Base-by-base conservation (phyloP, 2,113 vertebrate species). In the Istiophorus platypterus region DNA sequence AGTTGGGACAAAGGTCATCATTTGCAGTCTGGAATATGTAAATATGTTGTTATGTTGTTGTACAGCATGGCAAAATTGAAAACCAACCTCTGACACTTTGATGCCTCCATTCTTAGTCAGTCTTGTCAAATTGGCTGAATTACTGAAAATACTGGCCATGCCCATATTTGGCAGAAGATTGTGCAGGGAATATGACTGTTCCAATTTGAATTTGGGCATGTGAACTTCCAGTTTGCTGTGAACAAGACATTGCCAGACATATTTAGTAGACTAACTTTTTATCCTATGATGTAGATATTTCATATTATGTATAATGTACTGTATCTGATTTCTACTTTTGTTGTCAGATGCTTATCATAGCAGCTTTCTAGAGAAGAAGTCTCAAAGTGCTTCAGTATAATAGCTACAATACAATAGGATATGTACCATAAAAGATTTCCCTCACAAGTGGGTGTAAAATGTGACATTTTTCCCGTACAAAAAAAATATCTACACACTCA, bases 191-290 rank as follows among this genome's bases (percentile, higher is more conserved):
- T 98, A 97, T 9, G 95, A 96, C 84, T 96, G 94, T 62, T 97
- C 96, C 92, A 98, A 90, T 92, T 96, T 97, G 91, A 99, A 97
- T 89, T 96, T 97, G 14, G 97, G 97, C 77, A 99, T 86, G 72
- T 93, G 93, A 83, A 98, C 91, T 37, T 98, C 97, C 75, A 95
- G 85, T 92, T 96, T 95, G 29, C 97, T 99, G 83, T 29, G 78
- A 87, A 82, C 31, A 72, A 76, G 17, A 84, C 20, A 57, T 22
- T 2, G 34, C 0, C 11, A 0, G 0, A 41, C 12, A 54, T 59
- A 47, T 29, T 62, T 5, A 56, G 22, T 27, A 29, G 1, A 74
- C 24, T 47, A 7, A 27, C 24, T 49, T 58, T 22, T 69, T 20
- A 80, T 56, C 10, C 58, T 14, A 20, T 61, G 18, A 10, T 62